Evolutionary conservation across 2,888 invertebrate species (phyloP).

Genomic region (Allacma fusca): DNA sequence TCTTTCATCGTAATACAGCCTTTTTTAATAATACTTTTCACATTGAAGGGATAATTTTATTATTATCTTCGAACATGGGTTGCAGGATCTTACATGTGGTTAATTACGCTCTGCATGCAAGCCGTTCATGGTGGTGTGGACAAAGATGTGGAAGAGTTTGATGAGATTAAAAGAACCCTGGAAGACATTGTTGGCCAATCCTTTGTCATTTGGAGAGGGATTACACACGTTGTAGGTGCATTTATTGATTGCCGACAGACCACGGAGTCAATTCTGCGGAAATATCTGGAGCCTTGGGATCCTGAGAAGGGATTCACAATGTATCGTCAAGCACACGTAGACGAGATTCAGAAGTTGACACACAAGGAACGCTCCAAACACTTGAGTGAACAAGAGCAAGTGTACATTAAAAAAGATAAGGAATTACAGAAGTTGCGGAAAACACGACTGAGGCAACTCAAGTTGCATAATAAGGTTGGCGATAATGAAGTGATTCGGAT

Average conservation of each 20-base stretch:
- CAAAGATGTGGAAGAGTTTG: conserved; percentile 16
- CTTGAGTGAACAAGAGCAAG: background rate
- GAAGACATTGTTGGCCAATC: conserved; percentile 40
- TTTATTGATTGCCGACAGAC: conserved; percentile 26
- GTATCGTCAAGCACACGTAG: background rate
- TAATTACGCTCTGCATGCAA: conserved; percentile 24
- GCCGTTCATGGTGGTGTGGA: background rate
- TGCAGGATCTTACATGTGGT: conserved; percentile 42
- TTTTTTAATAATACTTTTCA: too few species aligned
- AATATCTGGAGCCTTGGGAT: conserved; percentile 22
- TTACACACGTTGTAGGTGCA: conserved; percentile 31
- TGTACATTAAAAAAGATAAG: background rate
- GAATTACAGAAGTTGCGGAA: background rate
- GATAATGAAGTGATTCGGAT: background rate
- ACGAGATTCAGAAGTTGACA: background rate
- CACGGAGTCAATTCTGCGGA: conserved; percentile 9
- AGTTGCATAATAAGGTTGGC: conserved; percentile 26
- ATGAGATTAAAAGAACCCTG: conserved; percentile 31
- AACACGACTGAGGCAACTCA: background rate
- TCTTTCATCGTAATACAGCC: too few species aligned
- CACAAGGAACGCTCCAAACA: background rate
- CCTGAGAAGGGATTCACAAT: background rate
- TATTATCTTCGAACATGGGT: too few species aligned
- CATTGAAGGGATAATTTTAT: too few species aligned
- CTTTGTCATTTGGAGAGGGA: conserved; percentile 21